These are phyloP conservation scores for Argyresthia goedartella DNA, from an alignment of 2,888 invertebrate species.

Conservation along the genomic window DNA sequence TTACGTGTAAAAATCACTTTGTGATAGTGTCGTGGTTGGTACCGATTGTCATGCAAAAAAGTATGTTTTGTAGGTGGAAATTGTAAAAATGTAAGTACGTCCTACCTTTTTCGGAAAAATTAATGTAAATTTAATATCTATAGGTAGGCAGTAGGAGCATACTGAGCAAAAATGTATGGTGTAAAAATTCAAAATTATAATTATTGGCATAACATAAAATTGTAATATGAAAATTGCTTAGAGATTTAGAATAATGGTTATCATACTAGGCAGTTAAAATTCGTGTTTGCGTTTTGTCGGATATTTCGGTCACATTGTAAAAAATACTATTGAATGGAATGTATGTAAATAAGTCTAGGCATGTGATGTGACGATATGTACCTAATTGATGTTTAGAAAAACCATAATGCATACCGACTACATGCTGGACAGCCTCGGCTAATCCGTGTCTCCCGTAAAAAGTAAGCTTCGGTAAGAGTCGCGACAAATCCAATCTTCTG, in stretches of 20 bases:
- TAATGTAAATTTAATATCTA: constrained; percentile 14
- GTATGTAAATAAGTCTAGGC: constrained; percentile 36
- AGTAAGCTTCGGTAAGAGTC: constrained; percentile 1
- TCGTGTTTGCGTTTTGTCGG: constrained; percentile 41
- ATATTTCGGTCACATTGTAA: constrained; percentile 2
- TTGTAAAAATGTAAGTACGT: neutral
- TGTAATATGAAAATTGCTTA: constrained; percentile 54
- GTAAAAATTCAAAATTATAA: constrained; percentile 43
- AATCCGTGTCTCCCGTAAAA: neutral
- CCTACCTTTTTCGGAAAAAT: neutral
- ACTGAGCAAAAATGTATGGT: constrained; percentile 14
- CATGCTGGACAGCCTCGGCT: neutral
- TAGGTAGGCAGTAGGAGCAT: constrained; percentile 24
- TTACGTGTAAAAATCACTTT: constrained; percentile 25
- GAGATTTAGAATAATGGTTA: constrained; percentile 38
- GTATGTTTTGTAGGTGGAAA: neutral
- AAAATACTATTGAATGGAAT: constrained; percentile 21
- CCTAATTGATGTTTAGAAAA: constrained; percentile 55
- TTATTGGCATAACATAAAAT: constrained; percentile 51
- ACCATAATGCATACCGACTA: constrained; percentile 11
- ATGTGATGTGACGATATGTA: constrained; percentile 57
- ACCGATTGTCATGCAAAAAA: too few relatives aligned
- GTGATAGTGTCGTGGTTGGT: constrained; percentile 2
- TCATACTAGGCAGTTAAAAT: constrained; percentile 49
- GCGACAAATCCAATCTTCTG: constrained; percentile 13